phyloP scores from a whole-genome alignment of 2,888 invertebrate species.

The Polydrusus tereticollis region DNA sequence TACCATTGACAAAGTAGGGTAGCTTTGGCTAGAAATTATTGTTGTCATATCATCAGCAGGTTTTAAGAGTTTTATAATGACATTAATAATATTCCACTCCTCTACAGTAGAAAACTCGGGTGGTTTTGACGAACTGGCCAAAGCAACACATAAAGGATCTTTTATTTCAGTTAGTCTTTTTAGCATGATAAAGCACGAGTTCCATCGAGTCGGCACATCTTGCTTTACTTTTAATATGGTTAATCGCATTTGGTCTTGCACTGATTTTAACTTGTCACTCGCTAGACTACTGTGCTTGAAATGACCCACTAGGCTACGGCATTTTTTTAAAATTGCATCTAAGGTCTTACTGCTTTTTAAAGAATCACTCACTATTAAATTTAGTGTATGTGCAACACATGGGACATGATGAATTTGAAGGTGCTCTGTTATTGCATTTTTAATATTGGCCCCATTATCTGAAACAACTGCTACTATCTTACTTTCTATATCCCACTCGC shows the following conservation, averaged over 20 bases:
- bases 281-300: slow-evolving; percentile 55
- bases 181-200: slow-evolving; percentile 30
- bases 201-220: slow-evolving; percentile 54
- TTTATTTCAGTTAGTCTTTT: slow-evolving; percentile 43
- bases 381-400: slow-evolving; percentile 54
- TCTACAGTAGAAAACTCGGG: slow-evolving; percentile 33
- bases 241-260: slow-evolving; percentile 41
- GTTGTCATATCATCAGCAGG: not conserved
- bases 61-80: not conserved
- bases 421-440: slow-evolving; percentile 53
- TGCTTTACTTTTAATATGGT: slow-evolving; percentile 55
- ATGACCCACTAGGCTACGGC: slow-evolving; percentile 51
- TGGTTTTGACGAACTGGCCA: slow-evolving; percentile 40
- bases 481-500: slow-evolving; percentile 52
- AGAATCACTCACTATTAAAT: slow-evolving; percentile 21
- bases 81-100: not conserved
- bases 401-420: slow-evolving; percentile 53
- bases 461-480: slow-evolving; percentile 56
- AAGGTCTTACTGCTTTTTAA: slow-evolving; percentile 15
- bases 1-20: not conserved
- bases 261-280: slow-evolving; percentile 50
- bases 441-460: slow-evolving; percentile 56
- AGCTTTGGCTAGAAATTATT: not conserved
- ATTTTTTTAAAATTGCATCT: slow-evolving; percentile 49
- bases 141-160: slow-evolving; percentile 43